Evolutionary conservation across 1,140 invertebrate species (phyloP).

Genomic region (Aphelinus certus): DNA sequence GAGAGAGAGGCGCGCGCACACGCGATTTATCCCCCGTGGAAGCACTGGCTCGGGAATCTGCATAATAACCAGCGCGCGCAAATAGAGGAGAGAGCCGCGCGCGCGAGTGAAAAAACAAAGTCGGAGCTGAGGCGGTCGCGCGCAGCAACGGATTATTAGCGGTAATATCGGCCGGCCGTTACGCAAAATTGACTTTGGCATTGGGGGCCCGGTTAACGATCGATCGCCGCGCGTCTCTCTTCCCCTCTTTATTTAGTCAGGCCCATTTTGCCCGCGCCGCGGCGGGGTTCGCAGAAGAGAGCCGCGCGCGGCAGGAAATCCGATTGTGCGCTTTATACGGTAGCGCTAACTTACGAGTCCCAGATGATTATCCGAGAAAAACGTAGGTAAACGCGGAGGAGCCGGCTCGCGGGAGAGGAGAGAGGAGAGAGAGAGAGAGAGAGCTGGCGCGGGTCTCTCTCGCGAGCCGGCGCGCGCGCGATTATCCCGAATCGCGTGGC

Average conservation of each 20-base stretch:
- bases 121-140: neutral
- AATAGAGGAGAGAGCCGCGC: constrained; percentile 20
- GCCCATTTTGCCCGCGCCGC: constrained; percentile 16
- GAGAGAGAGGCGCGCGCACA: neutral
- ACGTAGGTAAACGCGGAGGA: constrained; percentile 43
- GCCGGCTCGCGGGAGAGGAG: constrained; percentile 40
- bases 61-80: constrained; percentile 29
- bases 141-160: constrained; percentile 31
- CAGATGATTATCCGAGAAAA: constrained; percentile 52
- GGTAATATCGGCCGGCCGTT: constrained; percentile 25
- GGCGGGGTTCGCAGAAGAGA: too few species aligned
- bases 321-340: constrained; percentile 43
- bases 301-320: constrained; percentile 29
- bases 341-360: constrained; percentile 46
- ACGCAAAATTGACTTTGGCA: constrained; percentile 35
- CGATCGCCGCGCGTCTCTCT: constrained; percentile 18
- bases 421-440: too few species aligned
- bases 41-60: constrained; percentile 6
- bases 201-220: constrained; percentile 16
- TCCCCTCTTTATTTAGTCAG: constrained; percentile 33
- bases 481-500: constrained; percentile 51
- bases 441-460: too few species aligned
- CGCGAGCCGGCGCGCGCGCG: constrained; percentile 16
- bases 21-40: constrained; percentile 11
- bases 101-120: neutral